A percentile compares a stretch with the other conserved stretches of the same genome.
Evolutionary conservation across 1,140 invertebrate genomes (phyloP).

Genomic region (Heliconius nattereri): DNA sequence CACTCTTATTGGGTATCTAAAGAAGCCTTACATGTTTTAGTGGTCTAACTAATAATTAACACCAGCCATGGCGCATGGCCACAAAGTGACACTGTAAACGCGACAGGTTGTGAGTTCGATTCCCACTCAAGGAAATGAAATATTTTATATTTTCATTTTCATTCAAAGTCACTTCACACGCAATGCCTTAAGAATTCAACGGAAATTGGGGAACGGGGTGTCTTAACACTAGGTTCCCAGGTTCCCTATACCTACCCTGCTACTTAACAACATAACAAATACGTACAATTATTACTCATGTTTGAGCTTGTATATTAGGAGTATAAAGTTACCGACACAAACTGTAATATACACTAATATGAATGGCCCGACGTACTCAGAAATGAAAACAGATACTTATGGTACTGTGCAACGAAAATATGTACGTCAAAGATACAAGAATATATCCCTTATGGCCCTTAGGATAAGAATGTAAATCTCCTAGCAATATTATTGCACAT

Average conservation of each 20-base stretch:
- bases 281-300: no score
- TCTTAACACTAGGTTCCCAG: no score
- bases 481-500: neutral
- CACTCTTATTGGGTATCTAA: neutral
- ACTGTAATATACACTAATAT: constrained; percentile 8
- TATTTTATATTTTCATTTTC: no score
- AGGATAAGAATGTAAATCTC: neutral
- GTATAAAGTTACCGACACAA: neutral
- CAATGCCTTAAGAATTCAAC: no score
- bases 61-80: neutral
- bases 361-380: neutral
- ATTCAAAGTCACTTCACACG: no score
- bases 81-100: no score
- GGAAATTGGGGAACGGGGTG: no score
- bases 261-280: no score
- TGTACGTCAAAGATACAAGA: neutral
- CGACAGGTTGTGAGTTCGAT: no score
- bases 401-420: neutral
- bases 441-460: neutral
- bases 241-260: no score
- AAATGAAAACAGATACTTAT: constrained; percentile 1
- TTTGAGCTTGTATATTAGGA: neutral
- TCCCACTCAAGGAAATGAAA: no score
- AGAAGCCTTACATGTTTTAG: neutral
- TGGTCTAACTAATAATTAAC: neutral